Base-by-base conservation (phyloP, 2,113 vertebrate genomes). In the Saguinus midas region DNA sequence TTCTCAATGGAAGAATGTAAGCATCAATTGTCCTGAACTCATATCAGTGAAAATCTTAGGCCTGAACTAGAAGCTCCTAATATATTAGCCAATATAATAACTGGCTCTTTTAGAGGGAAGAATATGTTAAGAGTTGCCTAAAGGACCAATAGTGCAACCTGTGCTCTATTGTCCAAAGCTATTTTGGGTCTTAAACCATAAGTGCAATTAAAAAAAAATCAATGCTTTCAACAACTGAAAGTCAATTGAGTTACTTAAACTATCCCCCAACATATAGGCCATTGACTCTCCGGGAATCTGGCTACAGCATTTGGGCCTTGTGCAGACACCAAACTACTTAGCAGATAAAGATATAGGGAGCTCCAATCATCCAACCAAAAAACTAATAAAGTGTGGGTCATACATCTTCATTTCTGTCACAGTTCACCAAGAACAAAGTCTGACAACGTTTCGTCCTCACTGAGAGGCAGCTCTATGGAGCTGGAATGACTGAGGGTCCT, bases 151-250 rank as follows among this genome's bases (percentile, higher is more conserved):
- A 84, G 23, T 57, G 45, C 37, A 64, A 80, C 43, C 66, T 93
- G 64, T 66, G 52, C 48, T 89, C 91, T 90, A 68, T 72, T 52
- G 37, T 91, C 50, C 57, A 55, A 35, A 25, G 91, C 45, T 98
- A 91, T 91, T 96, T 95, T 21, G 50, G 76, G 72, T 79, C 81
- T 97, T 79, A 93, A 96, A 79, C 64, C 87, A 8, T 90, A 93
- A 96, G 95, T 90, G 94, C 87, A 94, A 85, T 97, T 95, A 58
- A 92, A 93, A 93, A 90, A 97, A 96, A 97, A 96, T 94, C 91
- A 92, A 91, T 97, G 87, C 92, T 96, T 72, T 97, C 87, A 97
- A 76, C 72, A 97, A 79, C 76, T 76, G 73, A 82, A 96, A 97
- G 87, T 87, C 90, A 81, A 97, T 95, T 1, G 3, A 73, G 66